Percentiles rank a stretch among this genome's conserved stretches.
phyloP scores from a whole-genome alignment of 2,113 vertebrate species.

The Apodemus sylvaticus region DNA sequence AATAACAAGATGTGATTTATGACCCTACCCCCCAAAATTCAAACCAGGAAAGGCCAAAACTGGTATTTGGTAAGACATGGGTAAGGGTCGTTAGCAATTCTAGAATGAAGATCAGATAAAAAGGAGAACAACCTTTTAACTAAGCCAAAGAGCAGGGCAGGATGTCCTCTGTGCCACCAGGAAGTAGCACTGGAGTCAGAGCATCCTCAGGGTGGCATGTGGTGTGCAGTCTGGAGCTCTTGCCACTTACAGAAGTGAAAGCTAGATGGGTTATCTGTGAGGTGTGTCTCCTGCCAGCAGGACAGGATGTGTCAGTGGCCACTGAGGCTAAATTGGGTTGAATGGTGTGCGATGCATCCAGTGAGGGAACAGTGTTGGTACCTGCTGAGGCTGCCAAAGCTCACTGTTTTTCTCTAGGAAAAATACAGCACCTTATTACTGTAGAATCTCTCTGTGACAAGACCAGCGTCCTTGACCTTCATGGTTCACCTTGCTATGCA shows the following conservation, averaged over 20 bases:
- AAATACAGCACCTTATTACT: background rate
- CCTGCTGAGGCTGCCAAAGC: background rate
- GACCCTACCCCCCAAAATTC: background rate
- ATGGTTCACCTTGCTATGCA: background rate
- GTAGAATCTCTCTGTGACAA: background rate
- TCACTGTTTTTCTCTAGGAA: background rate
- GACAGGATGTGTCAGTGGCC: background rate
- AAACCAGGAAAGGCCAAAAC: background rate
- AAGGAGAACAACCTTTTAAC: background rate
- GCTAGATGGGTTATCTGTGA: background rate
- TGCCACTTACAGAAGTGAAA: background rate
- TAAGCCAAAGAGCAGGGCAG: background rate
- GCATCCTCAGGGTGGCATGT: background rate
- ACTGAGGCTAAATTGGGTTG: fast-evolving
- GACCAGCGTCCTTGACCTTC: background rate
- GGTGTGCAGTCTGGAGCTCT: too few species aligned
- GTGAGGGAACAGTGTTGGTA: background rate
- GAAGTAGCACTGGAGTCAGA: background rate
- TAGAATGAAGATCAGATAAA: background rate
- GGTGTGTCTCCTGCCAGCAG: background rate
- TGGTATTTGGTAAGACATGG: background rate
- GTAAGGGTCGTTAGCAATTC: background rate
- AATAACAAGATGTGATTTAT: slow-evolving; percentile 19
- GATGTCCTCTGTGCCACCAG: background rate
- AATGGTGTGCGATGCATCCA: background rate